Evolutionary conservation across 2,113 vertebrate species (phyloP), one percentile per base, ranked within the genome.

Genomic region (Mobula hypostoma): DNA sequence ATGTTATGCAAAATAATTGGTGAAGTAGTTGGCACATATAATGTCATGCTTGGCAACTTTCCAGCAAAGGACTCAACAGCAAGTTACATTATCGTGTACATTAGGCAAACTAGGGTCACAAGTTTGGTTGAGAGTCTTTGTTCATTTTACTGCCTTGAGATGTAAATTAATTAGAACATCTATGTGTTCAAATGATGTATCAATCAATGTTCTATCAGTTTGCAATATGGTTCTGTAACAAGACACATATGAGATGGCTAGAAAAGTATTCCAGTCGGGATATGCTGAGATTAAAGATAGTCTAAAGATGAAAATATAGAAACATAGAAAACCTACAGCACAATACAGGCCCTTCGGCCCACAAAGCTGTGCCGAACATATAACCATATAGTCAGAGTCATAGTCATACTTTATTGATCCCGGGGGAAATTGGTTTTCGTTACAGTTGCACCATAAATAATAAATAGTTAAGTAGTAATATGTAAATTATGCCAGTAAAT

Each of bases 171-270:
- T 98, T 97, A 97, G 98, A 97, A 97, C 98, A 97, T 98, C 97
- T 97, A 96, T 95, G 96, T 97, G 96, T 97, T 96, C 97, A 97
- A 97, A 98, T 98, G 97, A 96, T 98, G 97, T 97, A 97, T 97
- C 96, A 96, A 98, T 97, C 98, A 98, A 98, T 97, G 97, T 97
- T 97, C 97, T 97, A 97, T 97, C 98, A 98, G 97, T 97, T 98
- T 97, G 97, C 96, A 97, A 97, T 97, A 96, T 97, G 97, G 96
- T 98, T 98, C 97, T 97, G 97, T 96, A 96, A 97, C 97, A 97
- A 96, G 97, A 97, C 97, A 96, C 97, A 97, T 98, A 98, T 98
- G 21, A 97, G 97, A 97, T 97, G 96, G 97, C 97, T 96, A 98
- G 97, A 97, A 97, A 96, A 96, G 97, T 97, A 97, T 97, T 97